Evolutionary conservation across 2,113 vertebrate species (phyloP).

Genomic region (Piprites chloris): DNA sequence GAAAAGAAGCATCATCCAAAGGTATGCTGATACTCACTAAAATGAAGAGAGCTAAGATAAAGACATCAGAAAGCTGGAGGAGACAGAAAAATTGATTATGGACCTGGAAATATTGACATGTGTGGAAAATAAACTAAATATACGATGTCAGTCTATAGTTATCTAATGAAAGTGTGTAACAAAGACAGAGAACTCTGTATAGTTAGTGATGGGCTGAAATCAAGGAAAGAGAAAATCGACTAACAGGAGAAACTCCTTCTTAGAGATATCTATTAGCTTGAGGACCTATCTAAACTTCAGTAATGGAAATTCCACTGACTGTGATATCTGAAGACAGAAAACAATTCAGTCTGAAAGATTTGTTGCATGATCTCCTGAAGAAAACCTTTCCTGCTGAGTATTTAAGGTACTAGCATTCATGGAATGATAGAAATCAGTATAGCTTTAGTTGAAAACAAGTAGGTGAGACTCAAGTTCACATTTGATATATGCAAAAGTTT

Average conservation of each 20-base stretch:
- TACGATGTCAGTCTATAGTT: accelerated
- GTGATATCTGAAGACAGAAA: background rate
- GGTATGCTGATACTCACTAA: background rate
- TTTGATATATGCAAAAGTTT: background rate
- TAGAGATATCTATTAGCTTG: background rate
- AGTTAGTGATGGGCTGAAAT: background rate
- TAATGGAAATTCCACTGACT: background rate
- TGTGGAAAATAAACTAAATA: background rate
- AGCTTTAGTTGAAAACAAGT: background rate
- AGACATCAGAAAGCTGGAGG: background rate
- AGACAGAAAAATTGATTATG: background rate
- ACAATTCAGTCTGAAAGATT: background rate
- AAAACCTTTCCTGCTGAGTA: background rate
- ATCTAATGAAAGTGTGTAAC: background rate
- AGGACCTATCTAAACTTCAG: background rate
- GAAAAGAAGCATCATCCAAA: background rate
- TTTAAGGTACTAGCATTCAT: background rate
- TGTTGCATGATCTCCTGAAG: background rate
- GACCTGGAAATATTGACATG: background rate
- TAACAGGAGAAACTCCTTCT: background rate
- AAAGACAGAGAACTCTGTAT: background rate
- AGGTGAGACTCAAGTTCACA: background rate
- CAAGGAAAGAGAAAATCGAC: background rate
- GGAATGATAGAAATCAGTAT: background rate
- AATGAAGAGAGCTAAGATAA: background rate